phyloP scores from a whole-genome alignment of 2,888 invertebrate species.

The Luperina nickerlii region DNA sequence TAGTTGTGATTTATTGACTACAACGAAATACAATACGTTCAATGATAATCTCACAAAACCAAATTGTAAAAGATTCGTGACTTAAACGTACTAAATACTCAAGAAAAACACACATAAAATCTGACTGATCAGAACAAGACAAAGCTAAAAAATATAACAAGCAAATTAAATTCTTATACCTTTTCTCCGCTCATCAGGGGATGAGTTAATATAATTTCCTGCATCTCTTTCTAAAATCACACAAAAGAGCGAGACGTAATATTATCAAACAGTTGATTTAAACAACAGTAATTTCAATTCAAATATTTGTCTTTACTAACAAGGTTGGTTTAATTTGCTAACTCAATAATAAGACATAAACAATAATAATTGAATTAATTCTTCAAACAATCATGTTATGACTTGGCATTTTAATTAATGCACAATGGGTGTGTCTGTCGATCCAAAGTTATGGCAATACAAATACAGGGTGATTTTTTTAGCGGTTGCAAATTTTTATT shows the following conservation, averaged over 20 bases:
- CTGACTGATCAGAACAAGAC: too few species aligned
- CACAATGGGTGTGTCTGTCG: slow-evolving; percentile 53
- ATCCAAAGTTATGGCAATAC: neutral
- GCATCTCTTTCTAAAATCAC: slow-evolving; percentile 13
- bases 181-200: slow-evolving; percentile 1
- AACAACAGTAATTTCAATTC: slow-evolving; percentile 51
- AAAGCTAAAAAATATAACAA: neutral
- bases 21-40: neutral
- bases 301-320: slow-evolving; percentile 63
- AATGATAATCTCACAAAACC: neutral
- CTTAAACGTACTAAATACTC: neutral
- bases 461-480: slow-evolving; percentile 1
- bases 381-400: slow-evolving; percentile 47
- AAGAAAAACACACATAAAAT: neutral
- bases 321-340: slow-evolving; percentile 59
- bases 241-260: slow-evolving; percentile 3
- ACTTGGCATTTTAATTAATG: slow-evolving; percentile 63
- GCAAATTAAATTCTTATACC: neutral
- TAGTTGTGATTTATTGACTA: neutral
- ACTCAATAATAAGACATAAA: slow-evolving; percentile 58
- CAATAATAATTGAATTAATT: slow-evolving; percentile 56
- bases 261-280: slow-evolving; percentile 25
- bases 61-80: neutral
- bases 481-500: too few species aligned
- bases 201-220: neutral